Evolutionary conservation across 2,797 vertebrate species (phyloP).

Genomic region (Pteronotus mesoamericanus): DNA sequence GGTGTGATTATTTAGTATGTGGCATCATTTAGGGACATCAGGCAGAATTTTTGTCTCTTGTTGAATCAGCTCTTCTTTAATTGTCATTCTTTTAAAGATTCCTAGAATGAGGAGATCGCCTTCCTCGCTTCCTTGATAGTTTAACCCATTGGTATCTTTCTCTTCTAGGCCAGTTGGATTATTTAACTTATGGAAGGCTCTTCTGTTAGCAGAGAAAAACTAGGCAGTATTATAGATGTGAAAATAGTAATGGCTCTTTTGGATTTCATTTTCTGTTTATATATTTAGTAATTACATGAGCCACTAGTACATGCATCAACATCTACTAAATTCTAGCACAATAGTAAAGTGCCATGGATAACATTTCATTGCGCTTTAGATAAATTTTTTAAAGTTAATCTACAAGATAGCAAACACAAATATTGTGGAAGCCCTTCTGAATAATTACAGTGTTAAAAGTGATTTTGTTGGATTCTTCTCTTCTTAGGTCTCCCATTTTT

Average conservation of each 20-base stretch:
- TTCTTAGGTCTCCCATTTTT: conserved; percentile 93
- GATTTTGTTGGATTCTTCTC: conserved; percentile 34
- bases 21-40: neutral
- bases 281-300: neutral
- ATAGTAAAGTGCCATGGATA: neutral
- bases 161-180: neutral
- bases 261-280: neutral
- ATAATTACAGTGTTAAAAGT: conserved; percentile 6
- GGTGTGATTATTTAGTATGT: neutral
- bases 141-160: neutral
- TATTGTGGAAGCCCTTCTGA: neutral
- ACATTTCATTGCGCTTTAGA: neutral
- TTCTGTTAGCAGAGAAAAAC: neutral
- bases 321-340: neutral
- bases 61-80: neutral
- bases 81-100: conserved; percentile 25
- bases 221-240: neutral
- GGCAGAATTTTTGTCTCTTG: neutral
- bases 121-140: neutral
- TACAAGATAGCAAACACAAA: neutral
- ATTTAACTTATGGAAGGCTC: conserved; percentile 15
- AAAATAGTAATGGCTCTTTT: neutral
- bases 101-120: neutral
- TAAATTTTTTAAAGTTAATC: neutral
- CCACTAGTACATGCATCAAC: neutral